Base-by-base conservation (phyloP, 2,113 vertebrate genomes). In the Anoplopoma fimbria region DNA sequence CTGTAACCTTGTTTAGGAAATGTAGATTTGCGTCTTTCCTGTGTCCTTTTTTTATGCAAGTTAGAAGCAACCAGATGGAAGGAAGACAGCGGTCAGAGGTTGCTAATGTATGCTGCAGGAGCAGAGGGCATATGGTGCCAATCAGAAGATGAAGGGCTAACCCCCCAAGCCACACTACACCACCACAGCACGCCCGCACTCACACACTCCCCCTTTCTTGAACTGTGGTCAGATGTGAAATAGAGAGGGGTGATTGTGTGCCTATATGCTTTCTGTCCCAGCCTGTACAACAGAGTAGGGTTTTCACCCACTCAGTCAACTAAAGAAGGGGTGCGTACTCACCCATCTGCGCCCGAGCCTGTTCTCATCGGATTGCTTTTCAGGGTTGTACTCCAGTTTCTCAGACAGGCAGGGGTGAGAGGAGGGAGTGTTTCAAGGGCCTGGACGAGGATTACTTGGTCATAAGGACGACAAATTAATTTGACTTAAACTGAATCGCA, bases 351-450 rank as follows among this genome's bases (percentile, higher is more conserved):
- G 65, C 82, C 85, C 90, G 67, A 29, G 78, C 77, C 91, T 88
- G 67, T 93, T 94, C 91, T 94, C 87, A 65, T n/a, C 77, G 84
- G 84, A 95, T 96, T 95, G 93, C 73, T 93, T 82, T 95, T 96
- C 89, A 81, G n/a, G 42, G 68, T 75, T 89, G 85, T 82, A 77
- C 67, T 89, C 79, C 83, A 58, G 82, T 88, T 73, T 73, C 51
- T 55, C 68, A 74, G 21, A 72, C 76, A 29, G 72, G 61, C 68
- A 85, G 31, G 33, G 10, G 57, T 74, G 29, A 70, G 42, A 58
- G 61, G 36, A 55, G 47, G 58, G 85, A 85, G 75, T 51, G 47
- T 76, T 38, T 65, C 70, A 14, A 61, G 27, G 57, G 7, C 57
- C 47, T 15, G 4, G 29, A 45, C 14, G 2, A 27, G 31, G 68